These are phyloP conservation scores for Laticauda laticaudata DNA, from an alignment of 2,113 vertebrate species.

Conservation along the genomic window DNA sequence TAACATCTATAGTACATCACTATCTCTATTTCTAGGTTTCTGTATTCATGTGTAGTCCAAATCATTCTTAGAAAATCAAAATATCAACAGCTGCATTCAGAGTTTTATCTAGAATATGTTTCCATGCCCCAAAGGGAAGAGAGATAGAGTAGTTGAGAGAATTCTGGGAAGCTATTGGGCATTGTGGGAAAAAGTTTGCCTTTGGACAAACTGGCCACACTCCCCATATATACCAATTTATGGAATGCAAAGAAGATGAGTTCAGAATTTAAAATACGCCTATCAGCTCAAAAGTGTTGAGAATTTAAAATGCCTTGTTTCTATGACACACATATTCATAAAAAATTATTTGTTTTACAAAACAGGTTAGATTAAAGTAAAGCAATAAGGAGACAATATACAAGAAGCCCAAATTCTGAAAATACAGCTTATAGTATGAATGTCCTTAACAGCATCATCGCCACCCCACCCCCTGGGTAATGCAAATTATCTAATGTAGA, in stretches of 20 bases:
- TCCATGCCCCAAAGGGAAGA: not conserved
- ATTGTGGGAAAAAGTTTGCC: not conserved
- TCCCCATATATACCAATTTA: not conserved
- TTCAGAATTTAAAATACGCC: not conserved
- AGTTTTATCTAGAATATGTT: not conserved
- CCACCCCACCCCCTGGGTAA: not conserved
- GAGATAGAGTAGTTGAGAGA: not conserved
- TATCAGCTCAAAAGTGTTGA: not conserved
- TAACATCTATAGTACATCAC: not conserved
- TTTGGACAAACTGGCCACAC: not conserved
- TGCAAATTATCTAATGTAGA: not conserved
- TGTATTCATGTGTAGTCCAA: not conserved
- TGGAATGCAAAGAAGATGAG: not conserved
- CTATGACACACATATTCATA: not conserved
- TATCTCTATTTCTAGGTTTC: not conserved
- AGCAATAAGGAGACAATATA: not conserved
- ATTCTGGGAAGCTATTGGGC: not conserved
- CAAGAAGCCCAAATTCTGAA: not conserved
- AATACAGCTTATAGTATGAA: not conserved
- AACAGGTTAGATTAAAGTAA: not conserved
- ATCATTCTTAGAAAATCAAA: not conserved
- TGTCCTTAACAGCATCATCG: not conserved
- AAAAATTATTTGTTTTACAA: not conserved
- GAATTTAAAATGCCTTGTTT: not conserved
- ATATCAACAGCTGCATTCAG: not conserved